A percentile compares a stretch with the other conserved stretches of the same genome.
phyloP scores from a whole-genome alignment of 2,888 invertebrate genomes.

The Erpobdella octoculata region DNA sequence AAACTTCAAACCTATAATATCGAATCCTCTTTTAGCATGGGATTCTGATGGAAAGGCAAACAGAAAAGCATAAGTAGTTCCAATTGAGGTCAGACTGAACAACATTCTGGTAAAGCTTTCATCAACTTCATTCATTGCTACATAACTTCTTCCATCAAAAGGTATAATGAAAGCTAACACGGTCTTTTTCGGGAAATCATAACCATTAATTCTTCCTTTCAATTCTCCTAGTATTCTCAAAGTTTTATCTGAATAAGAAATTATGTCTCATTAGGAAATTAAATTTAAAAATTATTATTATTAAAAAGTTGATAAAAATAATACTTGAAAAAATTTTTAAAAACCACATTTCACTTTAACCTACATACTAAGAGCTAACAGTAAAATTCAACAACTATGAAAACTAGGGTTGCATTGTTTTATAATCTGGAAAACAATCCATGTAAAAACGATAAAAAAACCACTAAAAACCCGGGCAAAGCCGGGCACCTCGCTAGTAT shows the following conservation, averaged over 20 bases:
- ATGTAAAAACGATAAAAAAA: no score
- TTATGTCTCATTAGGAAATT: no score
- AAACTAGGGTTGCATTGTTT: no score
- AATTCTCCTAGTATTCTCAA: slow-evolving; percentile 75
- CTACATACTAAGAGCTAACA: no score
- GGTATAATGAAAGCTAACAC: slow-evolving; percentile 84
- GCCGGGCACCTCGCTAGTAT: no score
- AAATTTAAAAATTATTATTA: no score
- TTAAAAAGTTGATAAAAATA: no score
- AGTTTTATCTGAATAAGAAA: not conserved
- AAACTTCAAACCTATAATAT: slow-evolving; percentile 54
- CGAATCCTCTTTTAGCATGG: slow-evolving; percentile 77
- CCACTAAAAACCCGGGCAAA: no score
- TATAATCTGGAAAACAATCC: no score
- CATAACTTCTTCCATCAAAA: slow-evolving; percentile 65
- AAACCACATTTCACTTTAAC: no score
- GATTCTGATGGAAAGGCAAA: slow-evolving; percentile 73
- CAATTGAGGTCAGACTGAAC: slow-evolving; percentile 59
- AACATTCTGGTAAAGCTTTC: slow-evolving; percentile 68
- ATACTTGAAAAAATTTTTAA: no score
- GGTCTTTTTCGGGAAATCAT: slow-evolving; percentile 64
- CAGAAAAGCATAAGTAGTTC: slow-evolving; percentile 81
- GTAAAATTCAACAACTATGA: no score
- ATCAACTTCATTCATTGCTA: slow-evolving; percentile 73
- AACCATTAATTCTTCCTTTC: slow-evolving; percentile 72